Evolutionary conservation across 2,888 invertebrate species (phyloP), one percentile per base, ranked within the genome.

Genomic region (Pandemis heparana): DNA sequence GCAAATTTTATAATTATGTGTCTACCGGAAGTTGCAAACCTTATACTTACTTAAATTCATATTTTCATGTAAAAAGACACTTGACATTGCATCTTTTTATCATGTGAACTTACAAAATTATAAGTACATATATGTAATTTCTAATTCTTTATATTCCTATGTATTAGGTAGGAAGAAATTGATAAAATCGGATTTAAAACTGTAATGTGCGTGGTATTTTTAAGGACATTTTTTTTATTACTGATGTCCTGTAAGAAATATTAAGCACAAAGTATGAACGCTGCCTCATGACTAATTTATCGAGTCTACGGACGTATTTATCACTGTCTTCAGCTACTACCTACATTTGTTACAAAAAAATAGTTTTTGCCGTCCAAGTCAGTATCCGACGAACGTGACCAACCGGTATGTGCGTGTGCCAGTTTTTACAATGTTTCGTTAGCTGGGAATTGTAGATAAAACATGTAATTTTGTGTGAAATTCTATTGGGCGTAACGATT

Each of bases 351-450:
- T 43, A 68, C 46, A 16, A 68, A 68, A 68, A 46, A 32, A 68
- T 32, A 43, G n/a, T 68, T 68, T 68, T 46, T 32, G 48, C 10
- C 59, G 38, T 46, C 38, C 65, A n/a, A 39, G 48, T 6, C 38
- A 63, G 46, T 63, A n/a, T 48, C 14, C 9, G 51, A 38, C 38
- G 64, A 64, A 71, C 70, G 70, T 71, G 70, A 64, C 70, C 65
- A 64, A 65, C 64, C 56, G 43, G 12, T 32, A n/a, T 7, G 48
- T 41, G 18, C 39, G 51, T 66, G 65, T 66, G 41, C 39, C 51
- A 43, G 23, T 56, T 63, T 56, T 56, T 63, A 63, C 43, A 23
- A 63, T 63, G 56, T 56, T 70, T 63, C 56, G 38, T 32, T 14
- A 46, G 32, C 56, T 59, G 43, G 18, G 32, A 43, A 9, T 23